A percentile compares a stretch with the other conserved stretches of the same genome.
These are phyloP conservation scores for Gonatopus flavifemur DNA, from an alignment of 1,140 invertebrate species.

Conservation along the genomic window DNA sequence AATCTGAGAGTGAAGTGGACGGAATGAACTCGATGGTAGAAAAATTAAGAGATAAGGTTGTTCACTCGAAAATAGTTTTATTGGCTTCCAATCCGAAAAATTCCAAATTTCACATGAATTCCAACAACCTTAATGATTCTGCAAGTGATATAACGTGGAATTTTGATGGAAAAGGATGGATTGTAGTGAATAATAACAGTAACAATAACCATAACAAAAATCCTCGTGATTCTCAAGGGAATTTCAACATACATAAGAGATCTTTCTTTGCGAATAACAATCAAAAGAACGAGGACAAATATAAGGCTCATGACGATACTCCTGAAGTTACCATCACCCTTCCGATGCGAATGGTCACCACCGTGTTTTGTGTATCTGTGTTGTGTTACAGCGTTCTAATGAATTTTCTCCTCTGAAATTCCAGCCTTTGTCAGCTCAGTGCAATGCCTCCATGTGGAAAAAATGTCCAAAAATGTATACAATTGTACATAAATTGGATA, in stretches of 20 bases:
- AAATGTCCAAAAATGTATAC: too few species aligned
- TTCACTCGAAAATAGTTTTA: too few species aligned
- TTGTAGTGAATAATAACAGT: constrained; percentile 20
- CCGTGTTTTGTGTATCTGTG: constrained; percentile 57
- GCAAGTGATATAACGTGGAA: constrained; percentile 24
- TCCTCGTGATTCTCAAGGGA: too few species aligned
- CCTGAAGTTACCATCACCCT: constrained; percentile 44
- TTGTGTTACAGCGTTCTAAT: constrained; percentile 57
- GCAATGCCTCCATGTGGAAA: too few species aligned
- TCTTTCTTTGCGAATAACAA: constrained; percentile 1
- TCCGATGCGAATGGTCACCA: constrained; percentile 58
- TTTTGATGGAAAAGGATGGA: constrained; percentile 36
- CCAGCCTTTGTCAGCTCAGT: too few species aligned
- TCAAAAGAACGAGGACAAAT: not conserved
- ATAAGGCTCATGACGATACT: constrained; percentile 27
- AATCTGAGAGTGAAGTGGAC: constrained; percentile 41
- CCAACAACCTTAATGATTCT: too few species aligned
- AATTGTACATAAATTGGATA: too few species aligned
- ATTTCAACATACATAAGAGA: too few species aligned
- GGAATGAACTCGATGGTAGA: constrained; percentile 15
- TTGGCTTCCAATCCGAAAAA: too few species aligned
- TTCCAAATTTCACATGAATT: too few species aligned
- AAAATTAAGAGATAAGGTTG: not conserved
- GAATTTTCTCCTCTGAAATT: constrained; percentile 55
- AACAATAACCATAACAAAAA: too few species aligned